These are phyloP conservation scores for Leptinotarsa texana DNA, from an alignment of 1,140 invertebrate species.

Conservation along the genomic window DNA sequence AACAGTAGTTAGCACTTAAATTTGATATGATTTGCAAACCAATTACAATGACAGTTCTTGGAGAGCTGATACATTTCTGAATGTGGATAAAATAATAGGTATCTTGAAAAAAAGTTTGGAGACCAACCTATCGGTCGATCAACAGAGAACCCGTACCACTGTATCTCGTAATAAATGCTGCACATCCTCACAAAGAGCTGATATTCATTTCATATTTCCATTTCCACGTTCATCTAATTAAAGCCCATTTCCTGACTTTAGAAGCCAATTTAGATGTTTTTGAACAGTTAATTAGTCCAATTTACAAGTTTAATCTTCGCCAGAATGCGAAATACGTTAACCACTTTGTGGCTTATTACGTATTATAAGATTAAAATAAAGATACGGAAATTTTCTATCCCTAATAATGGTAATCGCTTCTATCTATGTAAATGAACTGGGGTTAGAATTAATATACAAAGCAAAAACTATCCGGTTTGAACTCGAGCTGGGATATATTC, in stretches of 20 bases:
- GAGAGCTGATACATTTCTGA: too few relatives aligned
- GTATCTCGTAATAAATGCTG: too few relatives aligned
- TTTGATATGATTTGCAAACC: too few relatives aligned
- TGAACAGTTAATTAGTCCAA: slow-evolving; percentile 13
- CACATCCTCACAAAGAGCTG: background rate
- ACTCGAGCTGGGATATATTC: background rate
- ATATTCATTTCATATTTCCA: background rate
- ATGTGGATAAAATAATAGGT: too few relatives aligned
- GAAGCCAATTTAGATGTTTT: slow-evolving; percentile 12
- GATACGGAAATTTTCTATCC: background rate
- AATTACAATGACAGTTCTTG: too few relatives aligned
- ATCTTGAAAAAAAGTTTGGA: too few relatives aligned
- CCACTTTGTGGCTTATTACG: background rate
- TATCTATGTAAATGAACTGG: background rate
- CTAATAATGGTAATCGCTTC: background rate
- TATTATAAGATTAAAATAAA: slow-evolving; percentile 1
- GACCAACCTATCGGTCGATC: too few relatives aligned
- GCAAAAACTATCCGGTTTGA: background rate
- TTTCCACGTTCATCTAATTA: slow-evolving; percentile 4
- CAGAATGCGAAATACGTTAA: background rate
- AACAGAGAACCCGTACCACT: too few relatives aligned
- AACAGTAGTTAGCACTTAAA: too few relatives aligned
- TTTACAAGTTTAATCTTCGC: slow-evolving; percentile 9
- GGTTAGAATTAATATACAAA: background rate
- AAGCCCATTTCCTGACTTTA: background rate